Percentiles rank a stretch among this genome's conserved stretches.
Conservation (phyloP, 2,888 invertebrate species). For the Caenorhabditis panamensis region DNA sequence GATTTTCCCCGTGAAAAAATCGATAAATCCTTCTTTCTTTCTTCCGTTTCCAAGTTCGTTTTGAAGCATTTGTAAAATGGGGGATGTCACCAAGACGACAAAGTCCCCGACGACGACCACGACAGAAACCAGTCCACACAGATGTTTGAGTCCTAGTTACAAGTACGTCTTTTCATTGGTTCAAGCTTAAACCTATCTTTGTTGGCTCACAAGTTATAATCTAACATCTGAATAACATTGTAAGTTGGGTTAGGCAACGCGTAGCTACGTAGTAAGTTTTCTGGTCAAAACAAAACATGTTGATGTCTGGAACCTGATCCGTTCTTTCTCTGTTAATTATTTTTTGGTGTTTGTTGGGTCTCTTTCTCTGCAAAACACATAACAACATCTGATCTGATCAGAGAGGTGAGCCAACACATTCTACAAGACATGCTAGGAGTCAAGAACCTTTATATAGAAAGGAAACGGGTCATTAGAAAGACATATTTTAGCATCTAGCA, state of each 20-base stretch:
- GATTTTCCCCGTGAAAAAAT: constrained; percentile 14
- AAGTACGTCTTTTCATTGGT: no score
- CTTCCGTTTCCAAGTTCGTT: not conserved
- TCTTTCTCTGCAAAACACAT: not conserved
- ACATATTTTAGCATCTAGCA: no score
- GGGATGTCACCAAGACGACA: not conserved
- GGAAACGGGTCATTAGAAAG: no score
- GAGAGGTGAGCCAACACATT: no score
- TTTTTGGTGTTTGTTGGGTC: no score
- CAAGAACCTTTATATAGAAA: no score
- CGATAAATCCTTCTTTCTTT: not conserved
- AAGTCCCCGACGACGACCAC: not conserved
- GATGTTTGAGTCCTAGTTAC: not conserved
- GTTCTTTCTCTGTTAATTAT: not conserved
- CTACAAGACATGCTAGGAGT: no score
- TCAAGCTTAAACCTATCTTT: no score
- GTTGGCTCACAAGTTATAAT: no score
- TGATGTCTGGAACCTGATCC: constrained; percentile 1
- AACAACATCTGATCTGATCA: not conserved
- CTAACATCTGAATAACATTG: no score
- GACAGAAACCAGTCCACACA: not conserved
- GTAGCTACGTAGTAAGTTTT: not conserved
- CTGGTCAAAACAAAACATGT: not conserved
- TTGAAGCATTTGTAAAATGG: not conserved
- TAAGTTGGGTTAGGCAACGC: not conserved